These are phyloP conservation scores for Palaemon carinicauda DNA, from an alignment of 1,140 invertebrate species.

Conservation along the genomic window DNA sequence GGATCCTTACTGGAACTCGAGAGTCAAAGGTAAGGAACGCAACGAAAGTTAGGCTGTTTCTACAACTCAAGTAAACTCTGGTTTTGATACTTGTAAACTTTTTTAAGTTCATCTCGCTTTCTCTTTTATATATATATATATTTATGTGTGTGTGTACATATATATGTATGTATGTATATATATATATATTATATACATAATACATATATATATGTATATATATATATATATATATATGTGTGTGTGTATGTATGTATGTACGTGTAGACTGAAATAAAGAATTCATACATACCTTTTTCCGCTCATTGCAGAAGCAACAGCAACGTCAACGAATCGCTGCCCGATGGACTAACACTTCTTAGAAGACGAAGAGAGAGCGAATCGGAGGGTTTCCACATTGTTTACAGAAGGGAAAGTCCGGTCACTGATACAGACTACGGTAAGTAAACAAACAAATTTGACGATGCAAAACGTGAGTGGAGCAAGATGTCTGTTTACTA, in stretches of 20 bases:
- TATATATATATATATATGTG: neutral
- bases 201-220: too few relatives aligned
- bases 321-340: constrained; percentile 19
- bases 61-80: neutral
- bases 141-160: neutral
- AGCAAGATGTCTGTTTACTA: too few relatives aligned
- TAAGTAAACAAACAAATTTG: neutral
- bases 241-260: neutral
- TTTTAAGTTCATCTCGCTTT: neutral
- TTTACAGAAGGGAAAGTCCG: constrained; percentile 19
- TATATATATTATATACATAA: neutral
- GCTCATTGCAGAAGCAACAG: neutral
- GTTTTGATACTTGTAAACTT: neutral
- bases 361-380: constrained; percentile 19
- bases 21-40: too few relatives aligned
- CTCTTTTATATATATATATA: neutral
- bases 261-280: too few relatives aligned
- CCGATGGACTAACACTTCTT: constrained; percentile 38
- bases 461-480: too few relatives aligned
- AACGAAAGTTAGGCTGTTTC: neutral
- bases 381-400: constrained; percentile 42
- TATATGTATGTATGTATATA: neutral
- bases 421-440: constrained; percentile 35
- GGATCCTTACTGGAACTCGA: neutral
- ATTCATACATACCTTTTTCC: neutral